Conservation (phyloP, 2,797 vertebrate species). For the Enteromius trimaculatus region DNA sequence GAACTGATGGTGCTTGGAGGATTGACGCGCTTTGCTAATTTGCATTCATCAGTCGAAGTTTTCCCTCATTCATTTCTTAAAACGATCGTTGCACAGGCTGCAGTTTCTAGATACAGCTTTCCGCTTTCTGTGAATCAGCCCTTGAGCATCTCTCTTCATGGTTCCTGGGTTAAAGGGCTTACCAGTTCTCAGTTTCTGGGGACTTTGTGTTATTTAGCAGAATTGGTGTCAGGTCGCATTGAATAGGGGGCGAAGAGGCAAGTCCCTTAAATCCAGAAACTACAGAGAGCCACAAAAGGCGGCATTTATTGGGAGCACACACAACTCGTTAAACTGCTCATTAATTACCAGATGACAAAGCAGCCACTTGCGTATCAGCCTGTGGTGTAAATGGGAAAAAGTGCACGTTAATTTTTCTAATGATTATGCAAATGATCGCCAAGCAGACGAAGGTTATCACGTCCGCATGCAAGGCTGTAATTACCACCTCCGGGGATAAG, state of each 20-base stretch:
- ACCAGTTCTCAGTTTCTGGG: constrained; percentile 14
- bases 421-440: constrained; percentile 55
- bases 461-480: constrained; percentile 36
- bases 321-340: constrained; percentile 26
- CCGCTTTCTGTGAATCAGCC: constrained; percentile 22
- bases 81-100: constrained; percentile 15
- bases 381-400: constrained; percentile 32
- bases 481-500: constrained; percentile 49
- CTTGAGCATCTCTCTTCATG: constrained; percentile 8
- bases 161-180: constrained; percentile 23
- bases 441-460: constrained; percentile 46
- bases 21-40: constrained; percentile 42
- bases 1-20: constrained; percentile 21
- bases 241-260: neutral
- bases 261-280: constrained; percentile 14
- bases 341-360: constrained; percentile 46
- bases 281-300: constrained; percentile 26
- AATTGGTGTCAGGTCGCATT: constrained; percentile 15
- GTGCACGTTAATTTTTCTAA: constrained; percentile 37
- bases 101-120: neutral
- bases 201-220: constrained; percentile 25
- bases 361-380: constrained; percentile 30
- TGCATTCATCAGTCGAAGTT: constrained; percentile 25
- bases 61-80: constrained; percentile 25
- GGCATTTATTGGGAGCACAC: constrained; percentile 25